Conservation (phyloP, 2,888 invertebrate species). For the Eumerus sabulonum region DNA sequence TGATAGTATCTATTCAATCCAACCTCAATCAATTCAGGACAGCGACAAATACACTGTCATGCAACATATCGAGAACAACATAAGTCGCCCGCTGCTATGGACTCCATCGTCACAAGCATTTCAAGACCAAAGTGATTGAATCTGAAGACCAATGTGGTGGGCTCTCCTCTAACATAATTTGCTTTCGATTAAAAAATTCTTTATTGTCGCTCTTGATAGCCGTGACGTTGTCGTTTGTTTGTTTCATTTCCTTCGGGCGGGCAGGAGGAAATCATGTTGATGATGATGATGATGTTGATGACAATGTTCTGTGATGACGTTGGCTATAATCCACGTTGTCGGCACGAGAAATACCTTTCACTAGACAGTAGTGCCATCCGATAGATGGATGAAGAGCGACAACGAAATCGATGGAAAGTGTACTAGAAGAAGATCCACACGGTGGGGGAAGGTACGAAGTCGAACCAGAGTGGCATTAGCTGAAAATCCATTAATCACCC, state of each 20-base stretch:
- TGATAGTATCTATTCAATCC: too few species aligned
- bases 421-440: too few species aligned
- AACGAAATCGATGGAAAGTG: too few species aligned
- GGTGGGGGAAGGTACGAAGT: background rate
- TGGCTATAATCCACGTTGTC: conserved; percentile 38
- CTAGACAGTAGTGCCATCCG: conserved; percentile 12
- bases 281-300: conserved; percentile 35
- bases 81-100: too few species aligned
- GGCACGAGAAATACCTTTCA: conserved; percentile 44
- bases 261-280: conserved; percentile 2
- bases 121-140: too few species aligned
- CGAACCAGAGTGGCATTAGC: conserved; percentile 46
- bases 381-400: too few species aligned
- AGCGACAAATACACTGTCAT: too few species aligned
- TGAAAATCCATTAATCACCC: conserved; percentile 70
- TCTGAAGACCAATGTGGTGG: conserved; percentile 18
- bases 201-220: conserved; percentile 48
- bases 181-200: conserved; percentile 56
- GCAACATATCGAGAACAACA: too few species aligned
- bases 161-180: conserved; percentile 29
- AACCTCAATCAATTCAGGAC: too few species aligned
- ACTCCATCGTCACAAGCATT: too few species aligned
- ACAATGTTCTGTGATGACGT: conserved; percentile 13
- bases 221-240: conserved; percentile 50
- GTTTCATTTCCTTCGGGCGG: conserved; percentile 11